A percentile compares a stretch with the other conserved stretches of the same genome.
Evolutionary conservation across 2,888 invertebrate genomes (phyloP).

Genomic region (Hydrotaea cyrtoneurina): DNA sequence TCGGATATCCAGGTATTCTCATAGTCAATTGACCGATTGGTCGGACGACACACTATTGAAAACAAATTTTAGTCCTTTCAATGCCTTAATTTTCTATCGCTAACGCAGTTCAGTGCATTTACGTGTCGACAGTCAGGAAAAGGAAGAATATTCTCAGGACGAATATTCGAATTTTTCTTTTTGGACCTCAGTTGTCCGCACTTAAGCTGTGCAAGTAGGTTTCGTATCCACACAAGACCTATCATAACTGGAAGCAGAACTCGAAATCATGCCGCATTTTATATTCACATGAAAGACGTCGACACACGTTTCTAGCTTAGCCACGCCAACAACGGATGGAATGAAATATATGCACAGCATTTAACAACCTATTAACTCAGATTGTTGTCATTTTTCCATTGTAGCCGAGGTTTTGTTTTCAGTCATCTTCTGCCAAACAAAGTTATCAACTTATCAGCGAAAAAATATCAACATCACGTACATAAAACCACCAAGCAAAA

Average conservation of each 20-base stretch:
- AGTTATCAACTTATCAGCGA: slow-evolving; percentile 60
- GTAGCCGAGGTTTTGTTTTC: neutral
- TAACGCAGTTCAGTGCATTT: no score
- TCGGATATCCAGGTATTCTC: no score
- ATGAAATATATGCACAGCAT: slow-evolving; percentile 36
- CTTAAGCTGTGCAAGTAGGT: no score
- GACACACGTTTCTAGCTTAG: neutral
- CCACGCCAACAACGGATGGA: neutral
- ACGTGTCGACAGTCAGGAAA: no score
- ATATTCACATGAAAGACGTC: neutral
- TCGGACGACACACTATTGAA: no score
- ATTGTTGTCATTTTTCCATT: slow-evolving; percentile 43
- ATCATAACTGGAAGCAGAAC: neutral
- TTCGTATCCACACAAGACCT: no score
- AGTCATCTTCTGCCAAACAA: slow-evolving; percentile 39
- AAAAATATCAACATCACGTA: slow-evolving; percentile 64
- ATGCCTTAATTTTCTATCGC: no score
- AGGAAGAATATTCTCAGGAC: no score
- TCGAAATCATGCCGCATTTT: neutral
- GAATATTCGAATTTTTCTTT: no score
- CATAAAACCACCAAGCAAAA: slow-evolving; percentile 17
- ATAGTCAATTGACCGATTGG: no score
- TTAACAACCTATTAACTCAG: slow-evolving; percentile 63
- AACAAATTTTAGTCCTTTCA: no score
- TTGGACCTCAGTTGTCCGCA: no score